Percentiles rank a stretch among this genome's conserved stretches.
Evolutionary conservation across 2,888 invertebrate genomes (phyloP).

Genomic region (Agriotes lineatus): DNA sequence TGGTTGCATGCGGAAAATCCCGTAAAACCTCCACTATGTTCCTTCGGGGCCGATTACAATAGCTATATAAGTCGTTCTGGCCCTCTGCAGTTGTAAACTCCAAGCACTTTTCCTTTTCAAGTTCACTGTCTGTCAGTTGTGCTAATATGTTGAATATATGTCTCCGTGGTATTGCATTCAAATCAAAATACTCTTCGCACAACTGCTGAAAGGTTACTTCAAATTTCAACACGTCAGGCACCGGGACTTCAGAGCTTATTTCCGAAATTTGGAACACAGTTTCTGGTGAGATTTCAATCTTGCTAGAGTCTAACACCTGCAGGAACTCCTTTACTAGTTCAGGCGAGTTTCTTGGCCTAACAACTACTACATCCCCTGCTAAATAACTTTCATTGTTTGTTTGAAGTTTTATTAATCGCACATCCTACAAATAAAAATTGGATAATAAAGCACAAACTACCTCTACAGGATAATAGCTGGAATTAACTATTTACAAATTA

Average conservation of each 20-base stretch:
- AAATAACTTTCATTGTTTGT: conserved; percentile 73
- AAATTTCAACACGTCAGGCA: conserved; percentile 74
- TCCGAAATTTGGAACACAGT: conserved; percentile 72
- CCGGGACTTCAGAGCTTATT: conserved; percentile 75
- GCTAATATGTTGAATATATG: conserved; percentile 89
- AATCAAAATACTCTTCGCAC: conserved; percentile 88
- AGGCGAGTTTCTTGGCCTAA: conserved; percentile 84
- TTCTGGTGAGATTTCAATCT: conserved; percentile 71
- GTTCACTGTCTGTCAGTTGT: conserved; percentile 81
- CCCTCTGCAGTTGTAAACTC: conserved; percentile 85
- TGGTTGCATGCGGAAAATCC: conserved; percentile 90
- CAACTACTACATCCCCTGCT: conserved; percentile 92
- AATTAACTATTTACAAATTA: no score
- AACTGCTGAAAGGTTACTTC: conserved; percentile 78
- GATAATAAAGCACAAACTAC: background rate
- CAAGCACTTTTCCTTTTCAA: conserved; percentile 85
- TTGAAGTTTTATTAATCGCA: conserved; percentile 82
- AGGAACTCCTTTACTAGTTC: conserved; percentile 83
- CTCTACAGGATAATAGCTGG: background rate
- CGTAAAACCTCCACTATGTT: conserved; percentile 89
- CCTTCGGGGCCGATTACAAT: conserved; percentile 88
- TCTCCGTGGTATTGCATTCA: conserved; percentile 84
- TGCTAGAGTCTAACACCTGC: conserved; percentile 72
- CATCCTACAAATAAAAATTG: conserved; percentile 79
- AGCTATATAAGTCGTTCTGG: conserved; percentile 90